phyloP scores from a whole-genome alignment of 2,113 vertebrate species.

The Butorides virescens region DNA sequence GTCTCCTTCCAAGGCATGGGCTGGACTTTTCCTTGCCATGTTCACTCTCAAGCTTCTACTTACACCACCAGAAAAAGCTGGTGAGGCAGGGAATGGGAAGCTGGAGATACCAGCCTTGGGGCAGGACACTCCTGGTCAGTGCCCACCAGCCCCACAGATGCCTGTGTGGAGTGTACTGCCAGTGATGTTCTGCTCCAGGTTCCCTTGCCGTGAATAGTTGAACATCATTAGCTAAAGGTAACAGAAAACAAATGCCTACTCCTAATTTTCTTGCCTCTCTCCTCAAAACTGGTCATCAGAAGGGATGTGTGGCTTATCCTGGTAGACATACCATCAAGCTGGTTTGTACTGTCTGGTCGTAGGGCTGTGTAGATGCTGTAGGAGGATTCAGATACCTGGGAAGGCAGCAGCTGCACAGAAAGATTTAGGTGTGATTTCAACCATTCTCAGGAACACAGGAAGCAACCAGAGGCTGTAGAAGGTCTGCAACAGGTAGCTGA shows the following conservation, averaged over 20 bases:
- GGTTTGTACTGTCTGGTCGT: background rate
- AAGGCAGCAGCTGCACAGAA: background rate
- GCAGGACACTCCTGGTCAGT: background rate
- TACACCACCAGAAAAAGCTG: background rate
- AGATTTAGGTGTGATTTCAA: background rate
- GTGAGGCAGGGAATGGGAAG: background rate
- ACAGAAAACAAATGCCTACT: background rate
- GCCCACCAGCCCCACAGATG: background rate
- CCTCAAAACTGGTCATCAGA: background rate
- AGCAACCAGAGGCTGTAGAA: background rate
- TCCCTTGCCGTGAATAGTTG: background rate
- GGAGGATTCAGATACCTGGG: background rate
- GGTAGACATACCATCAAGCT: background rate
- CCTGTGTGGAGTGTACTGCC: background rate
- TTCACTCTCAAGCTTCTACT: background rate
- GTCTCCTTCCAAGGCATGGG: background rate
- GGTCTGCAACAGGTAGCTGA: background rate
- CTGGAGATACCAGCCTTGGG: background rate
- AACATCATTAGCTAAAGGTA: background rate
- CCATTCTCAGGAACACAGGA: background rate
- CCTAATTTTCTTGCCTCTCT: background rate
- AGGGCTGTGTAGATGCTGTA: background rate
- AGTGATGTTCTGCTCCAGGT: background rate
- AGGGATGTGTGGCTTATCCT: background rate
- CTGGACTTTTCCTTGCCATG: background rate